phyloP scores from a whole-genome alignment of 92 coral and sea anemone species.

The Actinernus sp. region DNA sequence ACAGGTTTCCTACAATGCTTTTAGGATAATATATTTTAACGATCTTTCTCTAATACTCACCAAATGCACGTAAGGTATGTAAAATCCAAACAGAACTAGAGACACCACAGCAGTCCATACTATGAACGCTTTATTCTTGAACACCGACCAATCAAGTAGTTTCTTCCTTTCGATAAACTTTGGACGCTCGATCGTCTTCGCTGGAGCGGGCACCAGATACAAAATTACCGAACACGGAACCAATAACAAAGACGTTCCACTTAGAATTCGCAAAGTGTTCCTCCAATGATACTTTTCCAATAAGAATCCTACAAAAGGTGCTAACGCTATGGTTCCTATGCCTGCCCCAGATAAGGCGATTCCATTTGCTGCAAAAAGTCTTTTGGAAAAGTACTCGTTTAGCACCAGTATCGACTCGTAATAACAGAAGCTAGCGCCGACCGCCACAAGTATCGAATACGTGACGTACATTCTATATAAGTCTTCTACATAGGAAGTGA shows the following conservation, averaged over 20 bases:
- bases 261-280: constrained; percentile 69
- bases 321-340: constrained; percentile 83
- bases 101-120: constrained; percentile 72
- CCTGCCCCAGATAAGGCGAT: constrained; percentile 91
- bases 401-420: constrained; percentile 72
- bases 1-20: too few species aligned
- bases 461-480: constrained; percentile 73
- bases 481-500: constrained; percentile 58
- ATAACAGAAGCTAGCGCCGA: constrained; percentile 79
- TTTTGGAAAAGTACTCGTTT: constrained; percentile 67
- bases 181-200: constrained; percentile 18
- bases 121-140: constrained; percentile 85
- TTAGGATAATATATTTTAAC: too few species aligned
- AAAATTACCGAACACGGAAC: constrained; percentile 71
- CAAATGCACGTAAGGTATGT: constrained; percentile 90
- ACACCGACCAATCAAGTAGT: constrained; percentile 49
- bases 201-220: constrained; percentile 56
- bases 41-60: too few species aligned
- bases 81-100: constrained; percentile 83
- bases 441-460: constrained; percentile 71
- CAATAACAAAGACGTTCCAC: constrained; percentile 62
- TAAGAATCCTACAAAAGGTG: constrained; percentile 73
- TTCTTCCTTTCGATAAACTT: constrained; percentile 12
- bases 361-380: constrained; percentile 87
- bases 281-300: constrained; percentile 80